A percentile compares a stretch with the other conserved stretches of the same genome.
Conservation (phyloP, 2,113 vertebrate genomes). For the Scalopus aquaticus region DNA sequence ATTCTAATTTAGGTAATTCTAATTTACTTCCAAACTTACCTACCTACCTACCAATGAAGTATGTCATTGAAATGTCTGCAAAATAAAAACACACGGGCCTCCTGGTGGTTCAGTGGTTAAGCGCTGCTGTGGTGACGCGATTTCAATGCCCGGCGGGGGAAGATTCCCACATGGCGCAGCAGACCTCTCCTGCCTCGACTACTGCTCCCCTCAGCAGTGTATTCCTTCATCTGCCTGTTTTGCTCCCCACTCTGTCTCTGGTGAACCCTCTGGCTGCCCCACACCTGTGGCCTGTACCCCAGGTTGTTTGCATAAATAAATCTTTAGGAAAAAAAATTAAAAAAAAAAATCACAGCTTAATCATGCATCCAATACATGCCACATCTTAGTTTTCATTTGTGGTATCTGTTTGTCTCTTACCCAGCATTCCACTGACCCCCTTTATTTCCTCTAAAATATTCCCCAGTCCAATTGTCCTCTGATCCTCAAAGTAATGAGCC, state of each 20-base stretch:
- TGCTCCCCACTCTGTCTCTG: too few relatives aligned
- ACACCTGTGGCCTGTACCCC: too few relatives aligned
- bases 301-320: too few relatives aligned
- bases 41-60: background rate
- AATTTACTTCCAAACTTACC: background rate
- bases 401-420: background rate
- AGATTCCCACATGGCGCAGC: too few relatives aligned
- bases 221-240: too few relatives aligned
- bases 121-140: too few relatives aligned
- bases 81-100: background rate
- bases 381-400: background rate
- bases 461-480: background rate
- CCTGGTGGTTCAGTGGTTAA: too few relatives aligned
- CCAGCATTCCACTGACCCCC: background rate
- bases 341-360: background rate
- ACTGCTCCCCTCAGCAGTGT: too few relatives aligned
- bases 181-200: too few relatives aligned
- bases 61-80: background rate
- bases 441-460: slow-evolving; percentile 58
- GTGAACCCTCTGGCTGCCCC: too few relatives aligned
- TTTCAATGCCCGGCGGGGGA: too few relatives aligned
- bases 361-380: background rate
- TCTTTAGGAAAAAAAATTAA: too few relatives aligned
- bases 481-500: background rate
- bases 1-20: background rate